phyloP scores from a whole-genome alignment of 1,140 invertebrate genomes.

The Hyphantria cunea region DNA sequence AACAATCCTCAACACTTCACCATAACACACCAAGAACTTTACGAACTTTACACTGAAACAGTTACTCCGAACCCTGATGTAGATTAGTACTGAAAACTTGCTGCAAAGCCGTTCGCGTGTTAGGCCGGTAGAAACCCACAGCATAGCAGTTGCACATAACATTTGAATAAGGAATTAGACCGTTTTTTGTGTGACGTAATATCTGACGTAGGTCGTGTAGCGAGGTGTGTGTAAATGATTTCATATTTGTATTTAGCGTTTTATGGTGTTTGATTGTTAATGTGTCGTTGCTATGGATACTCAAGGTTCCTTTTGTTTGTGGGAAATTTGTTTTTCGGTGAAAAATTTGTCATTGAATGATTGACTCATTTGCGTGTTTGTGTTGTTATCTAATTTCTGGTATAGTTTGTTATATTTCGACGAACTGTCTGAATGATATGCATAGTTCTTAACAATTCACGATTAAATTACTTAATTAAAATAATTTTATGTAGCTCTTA shows the following conservation, averaged over 20 bases:
- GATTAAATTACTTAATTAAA: no score
- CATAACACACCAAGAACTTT: conserved; percentile 9
- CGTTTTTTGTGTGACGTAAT: neutral
- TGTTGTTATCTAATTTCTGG: no score
- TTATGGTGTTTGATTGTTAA: neutral
- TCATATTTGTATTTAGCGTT: neutral
- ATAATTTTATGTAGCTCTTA: no score
- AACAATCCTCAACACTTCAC: conserved; percentile 23
- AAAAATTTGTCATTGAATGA: neutral
- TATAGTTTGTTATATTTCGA: no score
- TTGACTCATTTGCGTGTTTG: no score
- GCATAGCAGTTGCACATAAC: conserved; percentile 46
- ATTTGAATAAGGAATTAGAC: conserved; percentile 25
- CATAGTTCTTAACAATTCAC: no score
- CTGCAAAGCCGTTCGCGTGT: conserved; percentile 66
- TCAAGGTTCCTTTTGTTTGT: neutral
- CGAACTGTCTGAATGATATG: no score
- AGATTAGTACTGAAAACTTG: conserved; percentile 67
- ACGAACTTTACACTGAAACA: conserved; percentile 33
- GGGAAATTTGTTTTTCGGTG: neutral
- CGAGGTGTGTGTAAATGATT: neutral
- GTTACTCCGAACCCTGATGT: conserved; percentile 53
- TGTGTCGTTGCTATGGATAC: conserved; percentile 2
- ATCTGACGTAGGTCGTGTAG: neutral
- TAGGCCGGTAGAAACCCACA: conserved; percentile 53